A percentile compares a stretch with the other conserved stretches of the same genome.
phyloP scores from a whole-genome alignment of 2,797 vertebrate species.

The Neosalanx taihuensis region DNA sequence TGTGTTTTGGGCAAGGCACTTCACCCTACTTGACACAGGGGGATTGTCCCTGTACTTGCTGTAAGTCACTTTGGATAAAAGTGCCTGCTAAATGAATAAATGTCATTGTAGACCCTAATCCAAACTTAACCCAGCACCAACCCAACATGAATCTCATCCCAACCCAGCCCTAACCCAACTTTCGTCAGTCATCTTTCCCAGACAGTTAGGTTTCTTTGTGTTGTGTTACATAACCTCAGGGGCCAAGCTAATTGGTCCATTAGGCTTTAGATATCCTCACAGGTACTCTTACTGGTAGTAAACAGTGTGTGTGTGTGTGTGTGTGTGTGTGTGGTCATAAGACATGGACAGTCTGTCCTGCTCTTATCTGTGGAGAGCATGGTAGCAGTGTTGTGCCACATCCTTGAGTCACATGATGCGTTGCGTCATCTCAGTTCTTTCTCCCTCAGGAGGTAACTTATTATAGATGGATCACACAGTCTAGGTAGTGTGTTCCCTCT shows the following conservation, averaged over 20 bases:
- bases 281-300: conserved; percentile 4
- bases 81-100: no score
- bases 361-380: not conserved
- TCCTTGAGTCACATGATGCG: not conserved
- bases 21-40: no score
- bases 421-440: conserved; percentile 3
- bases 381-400: not conserved
- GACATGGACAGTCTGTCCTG: not conserved
- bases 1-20: no score
- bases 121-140: no score
- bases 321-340: conserved; percentile 1
- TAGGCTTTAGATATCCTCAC: conserved; percentile 15
- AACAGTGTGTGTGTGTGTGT: conserved; percentile 7
- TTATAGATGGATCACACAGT: conserved; percentile 4
- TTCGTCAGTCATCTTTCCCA: not conserved
- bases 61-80: no score
- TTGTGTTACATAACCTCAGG: not conserved
- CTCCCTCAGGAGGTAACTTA: conserved; percentile 9
- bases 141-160: no score
- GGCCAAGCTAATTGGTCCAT: conserved; percentile 5
- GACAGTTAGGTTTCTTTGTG: no score
- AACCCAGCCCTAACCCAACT: not conserved
- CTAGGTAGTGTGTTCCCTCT: not conserved
- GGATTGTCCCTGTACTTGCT: no score
- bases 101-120: no score